Base-by-base conservation (phyloP, 2,113 vertebrate genomes). In the Fulmarus glacialis region DNA sequence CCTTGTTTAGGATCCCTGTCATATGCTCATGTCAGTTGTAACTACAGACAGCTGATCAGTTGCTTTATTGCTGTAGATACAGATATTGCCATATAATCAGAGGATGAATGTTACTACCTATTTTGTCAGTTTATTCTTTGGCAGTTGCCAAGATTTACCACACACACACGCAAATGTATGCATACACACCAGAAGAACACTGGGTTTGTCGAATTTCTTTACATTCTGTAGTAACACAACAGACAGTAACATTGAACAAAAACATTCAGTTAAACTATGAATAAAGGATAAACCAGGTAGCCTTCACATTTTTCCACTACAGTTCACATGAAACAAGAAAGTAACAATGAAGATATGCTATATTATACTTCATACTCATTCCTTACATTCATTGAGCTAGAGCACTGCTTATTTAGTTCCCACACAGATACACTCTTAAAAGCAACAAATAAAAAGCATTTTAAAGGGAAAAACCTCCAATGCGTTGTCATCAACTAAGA, bases 81-180 rank as follows among this genome's bases (percentile, higher is more conserved):
- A 29, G 8, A 43, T 48, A 82, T 32, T 74, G 58, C 55, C 42
- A 72, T 40, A 24, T 23, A 86, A 52, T 36, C 38, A 45, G 30
- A 77, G 53, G 16, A 83, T 56, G 9, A 8, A 75, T 84, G 59
- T 89, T 58, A 59, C 53, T 67, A 84, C 75, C 72, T 68, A 43
- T 88, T 89, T 75, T 70, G 90, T 68, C 58, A 82, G 29, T 80
- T 94, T 75, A 68, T 68, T 86, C 74, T 66, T 67, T 59, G 34
- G 67, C 58, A 77, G 48, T 56, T 91, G 83, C 83, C 72, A 93
- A 95, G 63, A 84, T 53, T 77, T 77, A 87, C 87, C 94, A 67
- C 5, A 50, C 32, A 47, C 15, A 55, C 0, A 3, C 21, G 42
- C 55, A 63, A 64, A 72, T 26, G 14, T 48, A 56, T 60, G 36